Percentiles rank a stretch among this genome's conserved stretches.
These are phyloP conservation scores for Tetramorium simillimum DNA, from an alignment of 1,140 invertebrate genomes.

Conservation along the genomic window DNA sequence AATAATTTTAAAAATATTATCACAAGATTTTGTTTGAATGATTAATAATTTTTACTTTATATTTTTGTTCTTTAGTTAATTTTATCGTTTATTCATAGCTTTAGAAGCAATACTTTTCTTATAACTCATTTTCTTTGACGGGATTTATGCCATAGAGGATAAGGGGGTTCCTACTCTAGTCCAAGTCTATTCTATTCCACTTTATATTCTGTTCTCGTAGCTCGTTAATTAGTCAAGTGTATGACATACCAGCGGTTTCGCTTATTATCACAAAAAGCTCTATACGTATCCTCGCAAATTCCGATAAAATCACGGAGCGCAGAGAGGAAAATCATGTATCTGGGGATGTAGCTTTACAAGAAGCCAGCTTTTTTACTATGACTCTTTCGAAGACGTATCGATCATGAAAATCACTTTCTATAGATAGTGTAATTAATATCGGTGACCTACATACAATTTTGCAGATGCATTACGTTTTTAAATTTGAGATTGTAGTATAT, in stretches of 20 bases:
- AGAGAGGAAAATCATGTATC: slow-evolving; percentile 31
- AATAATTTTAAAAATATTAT: not conserved
- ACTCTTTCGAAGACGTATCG: not conserved
- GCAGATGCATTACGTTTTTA: not conserved
- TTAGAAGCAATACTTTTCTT: not conserved
- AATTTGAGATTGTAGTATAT: not conserved
- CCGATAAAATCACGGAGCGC: slow-evolving; percentile 19
- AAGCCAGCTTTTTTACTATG: not conserved
- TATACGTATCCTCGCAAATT: slow-evolving; percentile 5
- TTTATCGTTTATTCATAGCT: not conserved
- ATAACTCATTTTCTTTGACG: not conserved
- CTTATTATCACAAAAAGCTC: slow-evolving; percentile 24
- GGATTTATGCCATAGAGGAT: not conserved
- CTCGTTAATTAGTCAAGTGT: slow-evolving; percentile 26
- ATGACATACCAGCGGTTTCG: not conserved
- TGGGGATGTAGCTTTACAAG: not conserved
- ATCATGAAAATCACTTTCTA: slow-evolving; percentile 15
- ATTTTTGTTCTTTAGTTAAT: slow-evolving; percentile 2
- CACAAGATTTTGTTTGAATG: not conserved
- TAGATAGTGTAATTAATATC: slow-evolving; percentile 21
- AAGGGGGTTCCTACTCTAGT: not conserved
- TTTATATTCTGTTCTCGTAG: not conserved
- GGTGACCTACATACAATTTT: not conserved
- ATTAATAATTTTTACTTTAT: not conserved
- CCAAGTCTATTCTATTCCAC: not conserved